Base-by-base conservation (phyloP, 2,888 invertebrate genomes). In the Drosophila lacicola region DNA sequence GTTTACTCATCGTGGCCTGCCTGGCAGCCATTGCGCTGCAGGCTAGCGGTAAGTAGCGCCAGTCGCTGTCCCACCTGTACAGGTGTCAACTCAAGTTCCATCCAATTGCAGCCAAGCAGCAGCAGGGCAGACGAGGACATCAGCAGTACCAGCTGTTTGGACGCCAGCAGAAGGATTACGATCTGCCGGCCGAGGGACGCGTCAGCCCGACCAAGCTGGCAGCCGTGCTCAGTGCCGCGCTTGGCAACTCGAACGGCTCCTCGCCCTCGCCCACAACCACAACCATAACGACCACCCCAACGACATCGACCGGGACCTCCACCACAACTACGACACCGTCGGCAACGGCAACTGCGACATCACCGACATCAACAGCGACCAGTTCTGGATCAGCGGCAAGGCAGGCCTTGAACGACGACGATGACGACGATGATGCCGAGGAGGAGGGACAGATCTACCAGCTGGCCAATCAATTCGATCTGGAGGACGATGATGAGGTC, bases 111-210 rank as follows among this genome's bases (percentile, higher is more conserved):
- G 82, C 76, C 56, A 82, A 84, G 55, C 41, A 49, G 1, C 72
- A 78, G 42, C 60, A 62, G 34, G 54, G 49, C 25, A 70, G 41
- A 3, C 71, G 68, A 29, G 60, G 54, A 1, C 50, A 29, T 29
- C 8, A 68, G 11, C 50, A 70, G 11, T 79, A 74, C 34, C 66
- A 74, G 53, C 62, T 78, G 29, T 72, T 78, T 4, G 70, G 53
- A 0, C 74, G 78, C 6, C 67, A 72, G 9, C 50, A 68, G 29
- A 65, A 69, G 9, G 76, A 81, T 14, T 55, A 47, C n/a, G 67
- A 69, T 17, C 51, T 62, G 50, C 58, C 50, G 1, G 74, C 74
- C 8, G 81, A 88, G 53, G 88, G 82, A 13, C 85, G 88, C 33
- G 19, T 80, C 5, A 75, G 65, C 25, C 63, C 78, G 25, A 2